A percentile compares a stretch with the other conserved stretches of the same genome.
Evolutionary conservation across 1,140 invertebrate genomes (phyloP).

Genomic region (Bilobella aurantiaca): DNA sequence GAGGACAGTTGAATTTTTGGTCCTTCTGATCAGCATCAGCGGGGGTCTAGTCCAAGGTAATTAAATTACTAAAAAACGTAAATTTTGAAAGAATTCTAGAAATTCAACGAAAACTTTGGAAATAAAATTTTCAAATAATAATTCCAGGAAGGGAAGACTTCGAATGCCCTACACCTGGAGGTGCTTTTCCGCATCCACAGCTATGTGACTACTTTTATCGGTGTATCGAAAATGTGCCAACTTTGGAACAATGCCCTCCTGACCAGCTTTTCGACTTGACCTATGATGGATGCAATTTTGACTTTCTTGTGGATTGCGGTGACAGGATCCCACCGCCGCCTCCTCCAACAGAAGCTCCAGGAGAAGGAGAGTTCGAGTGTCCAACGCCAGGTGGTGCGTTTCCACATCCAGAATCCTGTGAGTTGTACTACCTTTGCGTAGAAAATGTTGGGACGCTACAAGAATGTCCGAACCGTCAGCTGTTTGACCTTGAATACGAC

Average conservation of each 20-base stretch:
- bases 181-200: constrained; percentile 13
- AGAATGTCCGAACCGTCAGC: neutral
- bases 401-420: constrained; percentile 2
- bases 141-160: neutral
- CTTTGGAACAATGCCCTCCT: constrained; percentile 14
- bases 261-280: constrained; percentile 22
- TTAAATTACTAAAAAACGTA: too few relatives aligned
- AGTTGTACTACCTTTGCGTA: constrained; percentile 3
- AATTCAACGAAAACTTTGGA: too few relatives aligned
- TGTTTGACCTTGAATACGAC: neutral
- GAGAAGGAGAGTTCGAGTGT: neutral
- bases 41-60: too few relatives aligned
- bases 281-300: constrained; percentile 28
- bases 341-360: neutral
- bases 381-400: neutral
- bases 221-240: neutral
- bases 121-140: too few relatives aligned
- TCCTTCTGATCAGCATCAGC: too few relatives aligned
- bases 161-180: neutral
- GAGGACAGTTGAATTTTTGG: too few relatives aligned
- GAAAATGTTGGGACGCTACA: neutral
- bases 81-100: too few relatives aligned
- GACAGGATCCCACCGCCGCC: neutral
- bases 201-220: constrained; percentile 6
- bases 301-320: constrained; percentile 18